These are phyloP conservation scores for Copidosoma floridanum DNA, from an alignment of 1,140 invertebrate genomes.

Conservation along the genomic window DNA sequence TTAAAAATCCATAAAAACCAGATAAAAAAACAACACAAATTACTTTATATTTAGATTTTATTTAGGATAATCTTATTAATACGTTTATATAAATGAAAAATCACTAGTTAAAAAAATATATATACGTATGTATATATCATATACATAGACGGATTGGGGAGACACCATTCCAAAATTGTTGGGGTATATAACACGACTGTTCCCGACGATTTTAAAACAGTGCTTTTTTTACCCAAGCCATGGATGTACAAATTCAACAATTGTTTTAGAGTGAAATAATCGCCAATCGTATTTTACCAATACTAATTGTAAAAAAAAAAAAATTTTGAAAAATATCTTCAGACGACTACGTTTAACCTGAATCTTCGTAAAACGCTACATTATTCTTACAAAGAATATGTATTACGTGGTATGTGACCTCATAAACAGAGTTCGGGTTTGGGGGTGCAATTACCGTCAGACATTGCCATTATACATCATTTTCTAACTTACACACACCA, in stretches of 20 bases:
- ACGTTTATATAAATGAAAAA: too few species aligned
- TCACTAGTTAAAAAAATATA: too few species aligned
- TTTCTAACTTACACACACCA: constrained; percentile 29
- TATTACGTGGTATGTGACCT: constrained; percentile 14
- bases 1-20: not conserved
- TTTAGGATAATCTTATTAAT: too few species aligned
- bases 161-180: too few species aligned
- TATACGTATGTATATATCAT: too few species aligned
- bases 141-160: too few species aligned
- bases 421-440: constrained; percentile 1
- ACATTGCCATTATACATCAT: constrained; percentile 21
- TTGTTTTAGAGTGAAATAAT: too few species aligned
- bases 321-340: constrained; percentile 13
- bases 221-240: too few species aligned
- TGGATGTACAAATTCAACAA: too few species aligned
- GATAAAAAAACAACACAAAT: not conserved
- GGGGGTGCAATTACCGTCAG: constrained; percentile 22
- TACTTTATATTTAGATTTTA: not conserved
- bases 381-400: constrained; percentile 18
- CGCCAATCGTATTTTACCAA: too few species aligned
- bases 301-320: constrained; percentile 19
- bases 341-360: not conserved
- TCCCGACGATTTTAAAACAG: too few species aligned
- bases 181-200: too few species aligned
- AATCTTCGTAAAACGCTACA: constrained; percentile 12